Evolutionary conservation across 1,140 invertebrate genomes (phyloP).

Genomic region (Drosophila virilis): DNA sequence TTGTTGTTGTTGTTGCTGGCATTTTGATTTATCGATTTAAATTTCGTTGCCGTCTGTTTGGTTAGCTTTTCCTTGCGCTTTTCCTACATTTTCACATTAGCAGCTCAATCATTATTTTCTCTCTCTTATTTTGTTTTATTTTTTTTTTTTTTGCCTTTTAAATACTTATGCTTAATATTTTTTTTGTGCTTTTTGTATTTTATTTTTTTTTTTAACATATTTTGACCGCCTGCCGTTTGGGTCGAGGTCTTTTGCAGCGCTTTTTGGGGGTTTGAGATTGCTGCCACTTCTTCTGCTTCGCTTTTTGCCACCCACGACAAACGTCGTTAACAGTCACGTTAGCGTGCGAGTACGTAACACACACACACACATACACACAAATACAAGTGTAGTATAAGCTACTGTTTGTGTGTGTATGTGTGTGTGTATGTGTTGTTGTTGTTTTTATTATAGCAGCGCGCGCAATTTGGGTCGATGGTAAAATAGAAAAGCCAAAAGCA

Average conservation of each 20-base stretch:
- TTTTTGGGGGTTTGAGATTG: not conserved
- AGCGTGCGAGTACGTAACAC: slow-evolving; percentile 58
- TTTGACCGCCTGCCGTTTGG: slow-evolving; percentile 77
- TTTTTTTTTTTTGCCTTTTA: slow-evolving; percentile 24
- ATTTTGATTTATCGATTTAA: slow-evolving; percentile 83
- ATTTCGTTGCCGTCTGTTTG: slow-evolving; percentile 48
- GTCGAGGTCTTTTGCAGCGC: slow-evolving; percentile 69
- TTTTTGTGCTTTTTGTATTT: slow-evolving; percentile 17
- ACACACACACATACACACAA: slow-evolving; percentile 40
- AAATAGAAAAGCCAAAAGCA: slow-evolving; percentile 82
- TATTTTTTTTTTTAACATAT: slow-evolving; percentile 24
- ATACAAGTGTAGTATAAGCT: slow-evolving; percentile 22
- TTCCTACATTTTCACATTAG: slow-evolving; percentile 35
- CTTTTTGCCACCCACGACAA: slow-evolving; percentile 53
- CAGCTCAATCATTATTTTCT: slow-evolving; percentile 47
- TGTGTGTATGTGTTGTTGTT: slow-evolving; percentile 50
- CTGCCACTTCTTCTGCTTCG: slow-evolving; percentile 28
- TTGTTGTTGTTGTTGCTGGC: slow-evolving; percentile 62
- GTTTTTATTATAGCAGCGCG: slow-evolving; percentile 69
- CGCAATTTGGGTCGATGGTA: slow-evolving; percentile 82
- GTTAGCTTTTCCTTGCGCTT: slow-evolving; percentile 24
- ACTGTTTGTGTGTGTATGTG: not conserved
- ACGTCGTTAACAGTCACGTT: slow-evolving; percentile 80
- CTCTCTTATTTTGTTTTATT: not conserved
- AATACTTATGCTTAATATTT: slow-evolving; percentile 40